Percentiles rank a stretch among this genome's conserved stretches.
Evolutionary conservation across 2,113 vertebrate species (phyloP).

Genomic region (Athene cunicularia): DNA sequence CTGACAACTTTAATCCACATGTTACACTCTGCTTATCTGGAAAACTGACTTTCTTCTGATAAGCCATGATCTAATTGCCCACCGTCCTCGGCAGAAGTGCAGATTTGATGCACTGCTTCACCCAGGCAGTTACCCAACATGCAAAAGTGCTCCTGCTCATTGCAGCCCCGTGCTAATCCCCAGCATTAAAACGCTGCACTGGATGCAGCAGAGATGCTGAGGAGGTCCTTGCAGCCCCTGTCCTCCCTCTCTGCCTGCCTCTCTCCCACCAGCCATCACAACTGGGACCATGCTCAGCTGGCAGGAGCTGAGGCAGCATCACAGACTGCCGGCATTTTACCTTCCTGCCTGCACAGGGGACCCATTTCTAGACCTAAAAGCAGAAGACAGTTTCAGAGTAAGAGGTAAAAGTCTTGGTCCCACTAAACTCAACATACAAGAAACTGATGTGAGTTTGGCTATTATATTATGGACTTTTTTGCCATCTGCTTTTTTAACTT

Average conservation of each 20-base stretch:
- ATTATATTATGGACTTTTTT: not conserved
- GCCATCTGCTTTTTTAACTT: not conserved
- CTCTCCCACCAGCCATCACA: rapidly evolving
- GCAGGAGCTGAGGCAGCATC: not conserved
- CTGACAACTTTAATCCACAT: not conserved
- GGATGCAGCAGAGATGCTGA: not conserved
- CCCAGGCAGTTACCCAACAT: not conserved
- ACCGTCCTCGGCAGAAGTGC: not conserved
- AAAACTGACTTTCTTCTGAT: constrained; percentile 12
- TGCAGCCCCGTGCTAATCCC: rapidly evolving
- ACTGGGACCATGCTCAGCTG: not conserved
- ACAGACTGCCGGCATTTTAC: rapidly evolving
- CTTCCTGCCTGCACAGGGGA: rapidly evolving
- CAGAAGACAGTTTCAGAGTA: not conserved
- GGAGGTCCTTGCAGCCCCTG: not conserved
- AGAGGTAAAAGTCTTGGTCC: not conserved
- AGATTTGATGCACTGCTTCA: not conserved
- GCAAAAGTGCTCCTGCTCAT: not conserved
- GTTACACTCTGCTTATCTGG: not conserved
- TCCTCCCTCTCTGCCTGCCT: not conserved
- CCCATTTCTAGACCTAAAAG: not conserved
- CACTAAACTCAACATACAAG: not conserved
- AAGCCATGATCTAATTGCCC: not conserved
- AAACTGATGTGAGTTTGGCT: not conserved
- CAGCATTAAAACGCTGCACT: not conserved